Evolutionary conservation across 2,888 invertebrate species (phyloP).

Genomic region (Caenorhabditis macrosperma): DNA sequence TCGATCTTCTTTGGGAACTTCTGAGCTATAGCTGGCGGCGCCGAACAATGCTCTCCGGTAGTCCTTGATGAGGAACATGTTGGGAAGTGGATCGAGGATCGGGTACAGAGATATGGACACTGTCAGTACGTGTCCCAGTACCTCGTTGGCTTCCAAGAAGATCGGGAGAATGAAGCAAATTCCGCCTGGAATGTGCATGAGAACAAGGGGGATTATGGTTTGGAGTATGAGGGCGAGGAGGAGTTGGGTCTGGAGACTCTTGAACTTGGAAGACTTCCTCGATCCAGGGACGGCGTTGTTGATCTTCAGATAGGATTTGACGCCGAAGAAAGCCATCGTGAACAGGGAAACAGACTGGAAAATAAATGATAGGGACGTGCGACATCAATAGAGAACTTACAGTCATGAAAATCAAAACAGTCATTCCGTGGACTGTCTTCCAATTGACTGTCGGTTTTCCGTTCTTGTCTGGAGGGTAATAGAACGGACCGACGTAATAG

Average conservation of each 20-base stretch:
- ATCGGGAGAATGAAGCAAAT: neutral
- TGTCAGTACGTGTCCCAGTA: neutral
- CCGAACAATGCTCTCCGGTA: no score
- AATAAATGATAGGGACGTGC: no score
- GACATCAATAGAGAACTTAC: no score
- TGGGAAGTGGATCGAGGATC: constrained; percentile 17
- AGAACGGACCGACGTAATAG: neutral
- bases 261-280: neutral
- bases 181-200: constrained; percentile 9
- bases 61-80: constrained; percentile 21
- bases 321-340: constrained; percentile 3
- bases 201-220: constrained; percentile 13
- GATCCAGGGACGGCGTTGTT: neutral
- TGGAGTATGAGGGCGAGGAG: constrained; percentile 14
- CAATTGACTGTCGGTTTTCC: neutral
- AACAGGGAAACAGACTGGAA: neutral
- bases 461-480: neutral
- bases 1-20: no score
- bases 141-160: neutral
- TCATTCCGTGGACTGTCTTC: neutral
- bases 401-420: neutral
- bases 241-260: constrained; percentile 3
- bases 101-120: constrained; percentile 8
- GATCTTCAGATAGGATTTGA: neutral
- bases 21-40: no score